phyloP scores from a whole-genome alignment of 35 echinoderm and acorn worm genomes.

The Diadema setosum region DNA sequence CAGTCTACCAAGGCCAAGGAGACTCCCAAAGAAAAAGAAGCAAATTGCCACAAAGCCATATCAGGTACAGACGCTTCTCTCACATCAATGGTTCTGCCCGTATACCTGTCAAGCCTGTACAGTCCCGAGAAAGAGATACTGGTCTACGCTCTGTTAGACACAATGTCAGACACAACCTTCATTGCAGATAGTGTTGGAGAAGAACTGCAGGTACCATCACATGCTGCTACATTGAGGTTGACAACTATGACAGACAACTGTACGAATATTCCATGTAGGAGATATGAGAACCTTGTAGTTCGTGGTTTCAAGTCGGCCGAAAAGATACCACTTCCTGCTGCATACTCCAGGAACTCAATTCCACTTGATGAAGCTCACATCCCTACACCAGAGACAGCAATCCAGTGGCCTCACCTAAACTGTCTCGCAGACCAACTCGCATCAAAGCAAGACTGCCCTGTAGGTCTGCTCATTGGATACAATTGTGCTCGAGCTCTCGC shows the following conservation, averaged over 20 bases:
- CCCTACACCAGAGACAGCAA: neutral
- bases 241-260: too few species aligned
- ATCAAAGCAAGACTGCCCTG: neutral
- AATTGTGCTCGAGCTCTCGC: conserved; percentile 67
- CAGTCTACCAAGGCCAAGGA: neutral
- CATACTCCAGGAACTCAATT: neutral
- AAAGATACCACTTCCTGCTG: neutral
- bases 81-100: too few species aligned
- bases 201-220: too few species aligned
- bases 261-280: too few species aligned
- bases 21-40: neutral
- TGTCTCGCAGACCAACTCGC: neutral
- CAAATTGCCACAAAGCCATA: too few species aligned
- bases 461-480: conserved; percentile 72
- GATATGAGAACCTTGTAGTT: conserved; percentile 1
- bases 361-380: neutral
- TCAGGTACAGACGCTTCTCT: too few species aligned
- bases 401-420: neutral
- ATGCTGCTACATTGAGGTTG: too few species aligned
- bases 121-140: too few species aligned
- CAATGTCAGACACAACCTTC: too few species aligned
- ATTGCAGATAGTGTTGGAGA: too few species aligned
- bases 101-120: too few species aligned
- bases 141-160: too few species aligned
- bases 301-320: neutral